Conservation (phyloP, 2,888 invertebrate genomes). For the Protodeltote pygarga region DNA sequence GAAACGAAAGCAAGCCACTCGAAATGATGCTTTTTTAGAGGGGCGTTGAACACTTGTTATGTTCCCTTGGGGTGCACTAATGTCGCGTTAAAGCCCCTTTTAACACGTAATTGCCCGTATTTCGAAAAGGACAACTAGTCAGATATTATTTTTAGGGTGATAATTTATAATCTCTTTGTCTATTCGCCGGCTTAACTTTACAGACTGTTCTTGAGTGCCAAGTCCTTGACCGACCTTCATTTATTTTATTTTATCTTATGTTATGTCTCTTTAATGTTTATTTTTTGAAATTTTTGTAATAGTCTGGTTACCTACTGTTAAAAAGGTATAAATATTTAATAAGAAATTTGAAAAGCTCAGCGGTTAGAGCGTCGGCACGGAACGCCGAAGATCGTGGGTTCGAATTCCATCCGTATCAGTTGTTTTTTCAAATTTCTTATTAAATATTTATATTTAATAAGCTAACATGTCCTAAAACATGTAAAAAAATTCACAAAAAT, state of each 20-base stretch:
- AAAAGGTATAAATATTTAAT: no score
- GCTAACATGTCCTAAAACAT: no score
- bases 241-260: constrained; percentile 26
- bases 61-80: constrained; percentile 66
- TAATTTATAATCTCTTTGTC: constrained; percentile 49
- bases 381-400: no score
- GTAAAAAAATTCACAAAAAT: no score
- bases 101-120: constrained; percentile 67
- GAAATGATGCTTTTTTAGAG: constrained; percentile 50
- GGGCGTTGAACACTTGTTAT: constrained; percentile 51
- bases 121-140: constrained; percentile 30
- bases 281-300: no score
- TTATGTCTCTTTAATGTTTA: no score
- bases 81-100: constrained; percentile 57
- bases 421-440: no score
- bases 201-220: constrained; percentile 29
- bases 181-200: constrained; percentile 40
- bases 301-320: no score
- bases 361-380: no score
- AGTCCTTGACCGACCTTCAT: constrained; percentile 50
- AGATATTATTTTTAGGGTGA: constrained; percentile 49
- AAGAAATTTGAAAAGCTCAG: no score
- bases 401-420: no score
- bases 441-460: no score
- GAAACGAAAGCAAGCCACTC: constrained; percentile 51